Conservation (phyloP, 2,888 invertebrate species). For the Alsophila aescularia region DNA sequence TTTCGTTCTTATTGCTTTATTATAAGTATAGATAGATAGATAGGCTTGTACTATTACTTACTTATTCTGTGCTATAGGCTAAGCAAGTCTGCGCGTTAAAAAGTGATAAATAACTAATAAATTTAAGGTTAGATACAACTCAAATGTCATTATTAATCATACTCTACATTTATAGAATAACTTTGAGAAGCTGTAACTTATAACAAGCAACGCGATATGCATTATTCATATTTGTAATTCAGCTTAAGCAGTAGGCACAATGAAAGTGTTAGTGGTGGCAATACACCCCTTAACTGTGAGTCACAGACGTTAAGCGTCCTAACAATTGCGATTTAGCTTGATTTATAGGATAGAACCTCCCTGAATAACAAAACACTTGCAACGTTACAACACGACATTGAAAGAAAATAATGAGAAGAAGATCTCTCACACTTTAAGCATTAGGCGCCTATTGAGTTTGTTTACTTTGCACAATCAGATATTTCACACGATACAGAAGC, state of each 20-base stretch:
- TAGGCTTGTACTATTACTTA: no score
- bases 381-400: constrained; percentile 8
- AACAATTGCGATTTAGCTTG: constrained; percentile 16
- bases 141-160: no score
- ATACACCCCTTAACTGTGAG: constrained; percentile 43
- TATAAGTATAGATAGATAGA: no score
- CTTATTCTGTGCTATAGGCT: no score
- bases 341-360: constrained; percentile 23
- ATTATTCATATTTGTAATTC: constrained; percentile 51
- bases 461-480: constrained; percentile 13
- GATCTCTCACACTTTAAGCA: background rate
- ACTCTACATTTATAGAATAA: no score
- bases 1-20: no score
- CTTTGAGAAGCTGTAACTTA: constrained; percentile 44
- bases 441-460: constrained; percentile 12
- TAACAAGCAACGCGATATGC: constrained; percentile 55
- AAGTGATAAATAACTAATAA: no score
- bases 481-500: constrained; percentile 10
- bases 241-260: constrained; percentile 40
- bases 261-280: constrained; percentile 46
- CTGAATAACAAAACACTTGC: constrained; percentile 24
- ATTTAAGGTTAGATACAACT: no score
- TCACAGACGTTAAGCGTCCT: constrained; percentile 20
- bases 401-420: constrained; percentile 3
- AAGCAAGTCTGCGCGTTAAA: no score